A percentile compares a stretch with the other conserved stretches of the same genome.
phyloP scores from a whole-genome alignment of 1,140 invertebrate genomes.

The Cotesia chilonis region DNA sequence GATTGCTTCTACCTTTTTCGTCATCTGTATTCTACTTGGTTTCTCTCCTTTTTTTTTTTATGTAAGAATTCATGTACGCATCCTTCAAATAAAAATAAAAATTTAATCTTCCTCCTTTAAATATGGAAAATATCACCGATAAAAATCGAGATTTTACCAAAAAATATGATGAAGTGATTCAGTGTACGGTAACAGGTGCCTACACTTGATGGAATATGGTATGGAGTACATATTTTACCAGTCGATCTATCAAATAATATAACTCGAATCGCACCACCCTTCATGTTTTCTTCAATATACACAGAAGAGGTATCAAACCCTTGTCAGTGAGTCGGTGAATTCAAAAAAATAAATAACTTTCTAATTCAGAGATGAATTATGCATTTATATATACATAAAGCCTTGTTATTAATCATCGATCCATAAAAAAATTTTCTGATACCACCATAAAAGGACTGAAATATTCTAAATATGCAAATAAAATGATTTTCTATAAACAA shows the following conservation, averaged over 20 bases:
- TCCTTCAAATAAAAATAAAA: neutral
- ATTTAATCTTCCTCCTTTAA: neutral
- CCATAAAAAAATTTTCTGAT: too few species aligned
- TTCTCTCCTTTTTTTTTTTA: neutral
- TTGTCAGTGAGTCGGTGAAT: neutral
- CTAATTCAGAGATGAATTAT: neutral
- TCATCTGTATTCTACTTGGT: neutral
- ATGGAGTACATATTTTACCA: slow-evolving; percentile 47
- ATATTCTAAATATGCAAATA: too few species aligned
- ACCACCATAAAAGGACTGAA: too few species aligned
- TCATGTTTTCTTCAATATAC: neutral
- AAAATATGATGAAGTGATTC: slow-evolving; percentile 3
- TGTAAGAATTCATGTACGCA: neutral
- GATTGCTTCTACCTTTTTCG: slow-evolving; percentile 27
- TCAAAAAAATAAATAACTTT: neutral
- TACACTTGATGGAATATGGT: slow-evolving; percentile 48
- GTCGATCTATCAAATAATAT: slow-evolving; percentile 51
- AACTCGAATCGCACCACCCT: neutral
- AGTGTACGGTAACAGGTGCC: slow-evolving; percentile 46
- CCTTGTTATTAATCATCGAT: neutral
- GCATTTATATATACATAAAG: neutral
- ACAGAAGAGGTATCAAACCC: neutral
- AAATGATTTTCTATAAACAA: neutral
- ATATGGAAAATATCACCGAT: neutral
- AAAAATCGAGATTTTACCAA: slow-evolving; percentile 4